Conservation (phyloP, 2,888 invertebrate genomes). For the Hirtodrosophila confusa region DNA sequence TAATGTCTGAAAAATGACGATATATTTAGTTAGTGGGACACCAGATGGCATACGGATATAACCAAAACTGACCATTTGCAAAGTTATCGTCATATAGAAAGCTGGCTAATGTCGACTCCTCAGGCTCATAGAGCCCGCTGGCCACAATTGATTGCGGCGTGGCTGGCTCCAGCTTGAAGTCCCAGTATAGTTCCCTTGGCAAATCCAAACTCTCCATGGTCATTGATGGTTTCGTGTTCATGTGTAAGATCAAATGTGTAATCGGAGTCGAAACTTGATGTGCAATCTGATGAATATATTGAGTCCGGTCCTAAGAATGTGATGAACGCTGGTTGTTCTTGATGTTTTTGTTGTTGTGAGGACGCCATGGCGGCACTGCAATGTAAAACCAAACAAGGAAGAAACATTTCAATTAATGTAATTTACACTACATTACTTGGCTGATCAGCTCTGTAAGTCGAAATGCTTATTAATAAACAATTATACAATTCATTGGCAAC, state of each 20-base stretch:
- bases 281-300: conserved; percentile 69
- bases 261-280: conserved; percentile 47
- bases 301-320: conserved; percentile 87
- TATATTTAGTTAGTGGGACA: neutral
- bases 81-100: conserved; percentile 80
- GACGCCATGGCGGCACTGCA: conserved; percentile 94
- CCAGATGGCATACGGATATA: neutral
- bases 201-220: conserved; percentile 83
- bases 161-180: conserved; percentile 82
- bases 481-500: conserved; percentile 16
- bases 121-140: conserved; percentile 80
- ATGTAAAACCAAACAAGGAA: conserved; percentile 61
- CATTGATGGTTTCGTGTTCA: conserved; percentile 43
- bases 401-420: conserved; percentile 13
- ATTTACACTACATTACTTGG: conserved; percentile 24
- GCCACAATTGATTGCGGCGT: conserved; percentile 75
- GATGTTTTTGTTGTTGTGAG: conserved; percentile 83
- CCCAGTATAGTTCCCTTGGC: conserved; percentile 83
- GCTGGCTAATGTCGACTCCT: conserved; percentile 60
- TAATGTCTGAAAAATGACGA: conserved; percentile 62
- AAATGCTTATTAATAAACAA: conserved; percentile 13
- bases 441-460: conserved; percentile 27
- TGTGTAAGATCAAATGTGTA: conserved; percentile 31
- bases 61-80: conserved; percentile 76
- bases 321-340: conserved; percentile 83